phyloP scores from a whole-genome alignment of 2,113 vertebrate genomes.

The Gavialis gangeticus region DNA sequence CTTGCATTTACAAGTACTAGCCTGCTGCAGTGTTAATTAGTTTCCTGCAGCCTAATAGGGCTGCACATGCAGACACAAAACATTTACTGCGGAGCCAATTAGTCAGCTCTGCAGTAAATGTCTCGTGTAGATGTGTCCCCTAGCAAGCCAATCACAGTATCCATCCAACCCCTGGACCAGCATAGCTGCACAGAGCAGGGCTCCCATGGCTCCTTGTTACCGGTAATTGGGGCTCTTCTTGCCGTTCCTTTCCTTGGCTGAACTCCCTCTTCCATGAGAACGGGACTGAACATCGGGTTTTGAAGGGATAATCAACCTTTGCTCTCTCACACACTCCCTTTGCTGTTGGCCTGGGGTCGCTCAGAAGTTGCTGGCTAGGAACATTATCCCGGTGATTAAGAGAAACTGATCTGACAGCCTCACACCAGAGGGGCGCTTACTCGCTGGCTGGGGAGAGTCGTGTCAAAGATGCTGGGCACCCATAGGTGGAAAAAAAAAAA shows the following conservation, averaged over 20 bases:
- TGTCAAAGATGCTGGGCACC: neutral
- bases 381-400: neutral
- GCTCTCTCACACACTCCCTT: neutral
- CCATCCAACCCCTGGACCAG: neutral
- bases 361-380: neutral
- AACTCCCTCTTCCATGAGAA: neutral
- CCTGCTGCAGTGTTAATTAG: too few species aligned
- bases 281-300: neutral
- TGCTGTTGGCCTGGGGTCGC: neutral
- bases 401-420: neutral
- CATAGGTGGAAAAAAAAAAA: neutral
- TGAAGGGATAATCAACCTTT: neutral
- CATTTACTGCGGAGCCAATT: too few species aligned
- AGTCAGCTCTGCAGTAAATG: too few species aligned
- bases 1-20: too few species aligned
- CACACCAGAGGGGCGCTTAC: neutral
- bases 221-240: neutral
- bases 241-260: neutral
- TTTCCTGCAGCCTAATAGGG: too few species aligned
- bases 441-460: neutral
- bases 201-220: neutral
- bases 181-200: neutral
- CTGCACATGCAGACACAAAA: too few species aligned
- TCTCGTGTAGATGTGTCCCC: too few species aligned
- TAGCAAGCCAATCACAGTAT: neutral